Evolutionary conservation across 2,888 invertebrate species (phyloP), one percentile per base, ranked within the genome.

Genomic region (Ditula angustiorana): DNA sequence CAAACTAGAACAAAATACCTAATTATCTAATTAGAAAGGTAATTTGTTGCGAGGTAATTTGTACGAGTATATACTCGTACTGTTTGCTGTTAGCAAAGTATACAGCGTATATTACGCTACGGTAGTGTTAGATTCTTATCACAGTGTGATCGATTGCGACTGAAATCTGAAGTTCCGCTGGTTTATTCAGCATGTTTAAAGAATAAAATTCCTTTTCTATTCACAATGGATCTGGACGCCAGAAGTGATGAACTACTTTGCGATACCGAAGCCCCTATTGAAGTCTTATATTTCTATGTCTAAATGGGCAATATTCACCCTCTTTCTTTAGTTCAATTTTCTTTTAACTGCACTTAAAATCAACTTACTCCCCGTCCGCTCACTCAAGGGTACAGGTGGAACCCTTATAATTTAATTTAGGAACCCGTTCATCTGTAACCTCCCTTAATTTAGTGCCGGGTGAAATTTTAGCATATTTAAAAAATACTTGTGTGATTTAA

Each of bases 271-370:
- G 19, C 19, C 41, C 41, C 41, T 41, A 8, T 41, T 8, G n/a
- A 2, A 19, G 19, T 10, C 10, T 41, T 41, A 41, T 23, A 46
- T 24, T 5, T 46, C 11, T 46, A 46, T 24, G 11, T 35, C n/a
- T 16, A 30, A 44, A 55, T 19, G 41, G 41, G 19, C 41, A 16
- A 55, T 35, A 46, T 61, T 47, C 10, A 33, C 53, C 61, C 61
- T 35, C 35, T 26, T 63, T 50, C 57, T 49, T 58, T 57, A 57
- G 49, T 63, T 63, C 44, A 63, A 63, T 63, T 52, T 63, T 44
- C 57, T 58, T 53, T 57, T 58, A 63, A 63, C 57, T 63, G 50
- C 57, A 63, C 57, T 63, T 63, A 63, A 61, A 64, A 53, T 64
- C 58, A 64, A 59, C 53, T 59, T 58, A 52, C 52, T 63, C 50